phyloP scores from a whole-genome alignment of 1,140 invertebrate genomes.

The Stegodyphus mimosarum region DNA sequence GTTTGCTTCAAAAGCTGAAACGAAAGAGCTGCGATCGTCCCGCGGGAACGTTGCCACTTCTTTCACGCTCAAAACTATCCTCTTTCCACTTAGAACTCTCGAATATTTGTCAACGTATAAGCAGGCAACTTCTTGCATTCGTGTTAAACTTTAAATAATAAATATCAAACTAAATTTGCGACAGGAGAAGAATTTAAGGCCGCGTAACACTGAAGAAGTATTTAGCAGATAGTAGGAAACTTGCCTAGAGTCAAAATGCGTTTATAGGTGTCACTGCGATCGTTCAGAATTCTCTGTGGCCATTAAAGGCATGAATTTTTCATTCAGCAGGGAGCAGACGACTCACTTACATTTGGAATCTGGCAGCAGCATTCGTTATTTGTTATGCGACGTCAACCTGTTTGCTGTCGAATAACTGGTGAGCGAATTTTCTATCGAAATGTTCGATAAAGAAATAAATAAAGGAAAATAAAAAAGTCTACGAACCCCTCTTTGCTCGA shows the following conservation, averaged over 20 bases:
- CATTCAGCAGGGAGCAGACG: conserved; percentile 2
- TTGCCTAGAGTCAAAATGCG: conserved; percentile 12
- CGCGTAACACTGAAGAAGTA: conserved; percentile 4
- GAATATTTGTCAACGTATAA: neutral
- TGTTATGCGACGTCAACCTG: conserved; percentile 50
- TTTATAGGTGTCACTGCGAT: conserved; percentile 52
- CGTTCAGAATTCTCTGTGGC: conserved; percentile 13
- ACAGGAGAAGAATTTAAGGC: conserved; percentile 14
- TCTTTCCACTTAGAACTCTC: conserved; percentile 22
- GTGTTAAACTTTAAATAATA: conserved; percentile 44
- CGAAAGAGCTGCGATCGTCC: conserved; percentile 34
- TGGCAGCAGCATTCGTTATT: conserved; percentile 30
- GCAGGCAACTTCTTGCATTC: neutral
- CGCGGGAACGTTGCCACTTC: conserved; percentile 54
- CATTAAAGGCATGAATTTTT: conserved; percentile 38
- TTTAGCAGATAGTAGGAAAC: conserved; percentile 19
- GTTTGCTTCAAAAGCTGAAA: neutral
- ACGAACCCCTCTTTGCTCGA: neutral
- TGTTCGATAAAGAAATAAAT: conserved; percentile 40
- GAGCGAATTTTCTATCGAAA: neutral
- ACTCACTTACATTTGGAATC: conserved; percentile 39
- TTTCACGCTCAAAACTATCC: conserved; percentile 46
- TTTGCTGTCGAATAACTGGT: conserved; percentile 43
- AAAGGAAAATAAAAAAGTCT: neutral
- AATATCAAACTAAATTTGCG: conserved; percentile 51